Evolutionary conservation across 2,113 vertebrate species (phyloP).

Genomic region (Periophthalmodon schlosseri): DNA sequence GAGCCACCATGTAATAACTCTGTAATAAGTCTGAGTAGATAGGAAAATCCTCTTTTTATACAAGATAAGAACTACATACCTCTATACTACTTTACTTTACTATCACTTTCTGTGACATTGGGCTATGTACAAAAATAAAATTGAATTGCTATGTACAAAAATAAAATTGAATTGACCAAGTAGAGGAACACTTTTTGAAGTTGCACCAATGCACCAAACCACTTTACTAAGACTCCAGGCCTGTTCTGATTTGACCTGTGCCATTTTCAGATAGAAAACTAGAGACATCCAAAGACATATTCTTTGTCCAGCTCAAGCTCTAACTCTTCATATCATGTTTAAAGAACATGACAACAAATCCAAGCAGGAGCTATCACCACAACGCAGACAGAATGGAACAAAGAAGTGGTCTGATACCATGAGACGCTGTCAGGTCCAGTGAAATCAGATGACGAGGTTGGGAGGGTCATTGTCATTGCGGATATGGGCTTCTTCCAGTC

Average conservation of each 20-base stretch:
- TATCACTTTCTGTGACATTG: not conserved
- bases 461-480: slow-evolving; percentile 63
- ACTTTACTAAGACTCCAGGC: not conserved
- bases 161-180: too few species aligned
- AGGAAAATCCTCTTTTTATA: slow-evolving; percentile 2
- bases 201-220: too few species aligned
- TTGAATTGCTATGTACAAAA: not conserved
- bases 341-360: slow-evolving; percentile 66
- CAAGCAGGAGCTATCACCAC: slow-evolving; percentile 55
- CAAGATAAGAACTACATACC: too few species aligned
- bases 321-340: slow-evolving; percentile 61
- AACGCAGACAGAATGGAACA: slow-evolving; percentile 42
- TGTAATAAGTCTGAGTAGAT: slow-evolving; percentile 7
- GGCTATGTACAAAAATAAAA: not conserved
- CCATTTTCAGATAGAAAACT: not conserved
- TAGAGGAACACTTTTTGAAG: too few species aligned
- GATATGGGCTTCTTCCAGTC: slow-evolving; percentile 38
- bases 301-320: slow-evolving; percentile 30
- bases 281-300: not conserved
- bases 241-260: not conserved
- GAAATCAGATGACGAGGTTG: slow-evolving; percentile 48
- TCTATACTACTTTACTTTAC: too few species aligned
- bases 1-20: slow-evolving; percentile 20
- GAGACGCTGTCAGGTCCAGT: slow-evolving; percentile 60
- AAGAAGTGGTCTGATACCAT: slow-evolving; percentile 50